Percentiles rank a stretch among this genome's conserved stretches.
phyloP scores from a whole-genome alignment of 2,888 invertebrate genomes.

The Abrostola tripartita region DNA sequence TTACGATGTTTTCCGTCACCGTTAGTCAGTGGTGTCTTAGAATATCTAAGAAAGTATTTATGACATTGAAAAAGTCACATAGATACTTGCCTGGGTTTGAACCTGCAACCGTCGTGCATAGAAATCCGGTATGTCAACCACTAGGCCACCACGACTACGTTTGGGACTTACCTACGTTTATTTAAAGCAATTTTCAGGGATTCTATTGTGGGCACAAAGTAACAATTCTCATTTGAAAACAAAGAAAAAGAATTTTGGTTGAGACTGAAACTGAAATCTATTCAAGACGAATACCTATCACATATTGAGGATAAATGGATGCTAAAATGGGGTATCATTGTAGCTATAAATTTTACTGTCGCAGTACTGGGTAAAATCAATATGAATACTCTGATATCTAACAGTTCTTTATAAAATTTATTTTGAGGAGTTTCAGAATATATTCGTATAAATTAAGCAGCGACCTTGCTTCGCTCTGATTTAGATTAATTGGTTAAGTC shows the following conservation, averaged over 20 bases:
- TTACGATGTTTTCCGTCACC: too few species aligned
- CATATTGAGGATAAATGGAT: constrained; percentile 45
- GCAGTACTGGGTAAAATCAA: constrained; percentile 53
- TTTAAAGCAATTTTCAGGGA: constrained; percentile 8
- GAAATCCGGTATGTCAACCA: too few species aligned
- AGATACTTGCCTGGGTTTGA: too few species aligned
- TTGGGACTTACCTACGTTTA: constrained; percentile 12
- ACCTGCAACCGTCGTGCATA: too few species aligned
- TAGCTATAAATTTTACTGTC: constrained; percentile 60
- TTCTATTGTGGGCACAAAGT: constrained; percentile 17
- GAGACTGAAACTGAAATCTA: constrained; percentile 14
- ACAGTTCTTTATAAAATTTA: constrained; percentile 1
- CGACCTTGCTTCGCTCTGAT: constrained; percentile 10
- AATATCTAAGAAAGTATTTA: too few species aligned
- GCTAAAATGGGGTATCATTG: constrained; percentile 52
- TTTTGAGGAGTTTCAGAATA: constrained; percentile 21
- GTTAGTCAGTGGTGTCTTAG: too few species aligned
- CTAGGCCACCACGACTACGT: too few species aligned
- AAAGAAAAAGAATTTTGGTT: constrained; percentile 10
- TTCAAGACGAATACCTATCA: constrained; percentile 15
- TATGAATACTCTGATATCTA: constrained; percentile 30
- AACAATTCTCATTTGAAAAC: constrained; percentile 10
- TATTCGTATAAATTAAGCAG: constrained; percentile 9
- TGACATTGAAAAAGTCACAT: too few species aligned
- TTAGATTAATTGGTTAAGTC: constrained; percentile 31